Base-by-base conservation (phyloP, 92 coral and sea anemone species). In the Ricordea florida region DNA sequence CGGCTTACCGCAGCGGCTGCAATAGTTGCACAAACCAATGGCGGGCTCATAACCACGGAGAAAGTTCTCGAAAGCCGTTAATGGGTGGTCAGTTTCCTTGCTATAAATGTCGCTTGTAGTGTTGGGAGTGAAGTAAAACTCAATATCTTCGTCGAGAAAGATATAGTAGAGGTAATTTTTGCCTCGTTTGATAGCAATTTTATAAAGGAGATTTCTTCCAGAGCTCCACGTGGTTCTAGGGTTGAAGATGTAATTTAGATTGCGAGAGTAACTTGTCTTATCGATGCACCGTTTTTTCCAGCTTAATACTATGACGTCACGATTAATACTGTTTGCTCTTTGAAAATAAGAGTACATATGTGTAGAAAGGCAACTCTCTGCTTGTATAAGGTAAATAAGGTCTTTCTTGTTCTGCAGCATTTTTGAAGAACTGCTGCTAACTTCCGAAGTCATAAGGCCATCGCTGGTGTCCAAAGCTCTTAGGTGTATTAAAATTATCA, bases 121-220 rank as follows among this genome's bases (percentile, higher is more conserved):
- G 30, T 72, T 85, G n/a, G 62, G 40, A 29, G 94, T 87, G 45
- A 87, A 93, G 20, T 56, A 64, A 62, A 93, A 87, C 32, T 81
- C 87, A 1, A 93, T 35, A 66, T 93, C 97, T 58, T 93, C 97
- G 61, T 91, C 98, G 15, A 93, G 58, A 50, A 93, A 93, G 31
- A 83, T 77, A 57, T 77, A 93, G 49, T 91, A 93, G 15, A 75
- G 77, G 63, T 93, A 93, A n/a, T 62, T 56, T 2, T 65, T 59
- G 7, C 72, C 55, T 26, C 86, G 71, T 16, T 53, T 48, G 32
- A 69, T 52, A 13, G 92, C 93, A 56, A 82, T 57, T 5, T 41
- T 74, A 37, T 90, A 87, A 21, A 93, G 72, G 45, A 90, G 29
- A 59, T 93, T 93, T 40, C 98, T 65, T 28, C 98, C 97, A 7